These are phyloP conservation scores for Scomber japonicus DNA, from an alignment of 2,113 vertebrate genomes.

Conservation along the genomic window DNA sequence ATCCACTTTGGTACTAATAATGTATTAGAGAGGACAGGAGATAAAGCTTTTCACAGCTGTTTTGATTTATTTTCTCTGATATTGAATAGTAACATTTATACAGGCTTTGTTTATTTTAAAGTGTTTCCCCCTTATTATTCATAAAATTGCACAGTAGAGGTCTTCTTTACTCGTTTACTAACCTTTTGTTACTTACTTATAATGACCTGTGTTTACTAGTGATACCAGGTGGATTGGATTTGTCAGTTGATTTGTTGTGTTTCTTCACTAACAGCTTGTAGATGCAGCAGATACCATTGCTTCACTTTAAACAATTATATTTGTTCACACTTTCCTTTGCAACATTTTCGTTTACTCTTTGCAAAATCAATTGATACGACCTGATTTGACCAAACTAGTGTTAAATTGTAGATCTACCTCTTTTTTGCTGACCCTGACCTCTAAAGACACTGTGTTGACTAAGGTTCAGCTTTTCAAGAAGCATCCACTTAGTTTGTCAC, in stretches of 20 bases:
- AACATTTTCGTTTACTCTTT: too few species aligned
- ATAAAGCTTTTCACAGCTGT: too few species aligned
- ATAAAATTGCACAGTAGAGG: not conserved
- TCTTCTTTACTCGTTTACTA: not conserved
- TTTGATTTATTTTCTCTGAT: not conserved
- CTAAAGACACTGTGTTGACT: constrained; percentile 3
- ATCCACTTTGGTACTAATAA: too few species aligned
- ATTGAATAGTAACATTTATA: not conserved
- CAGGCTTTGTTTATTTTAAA: not conserved
- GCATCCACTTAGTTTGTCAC: too few species aligned
- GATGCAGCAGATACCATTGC: too few species aligned
- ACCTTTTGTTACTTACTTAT: constrained; percentile 3
- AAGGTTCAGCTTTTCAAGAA: not conserved
- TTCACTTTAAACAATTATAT: not conserved
- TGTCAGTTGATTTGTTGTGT: not conserved
- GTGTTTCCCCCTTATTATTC: not conserved
- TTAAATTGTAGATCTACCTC: not conserved
- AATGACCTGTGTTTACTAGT: too few species aligned
- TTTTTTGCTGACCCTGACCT: constrained; percentile 17
- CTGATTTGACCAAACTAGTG: too few species aligned
- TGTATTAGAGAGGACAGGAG: too few species aligned
- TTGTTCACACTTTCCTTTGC: not conserved
- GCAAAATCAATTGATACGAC: too few species aligned
- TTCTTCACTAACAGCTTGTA: not conserved
- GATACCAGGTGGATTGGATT: not conserved